A percentile compares a stretch with the other conserved stretches of the same genome.
Conservation (phyloP, 1,140 invertebrate species). For the Paraescarpia echinospica region DNA sequence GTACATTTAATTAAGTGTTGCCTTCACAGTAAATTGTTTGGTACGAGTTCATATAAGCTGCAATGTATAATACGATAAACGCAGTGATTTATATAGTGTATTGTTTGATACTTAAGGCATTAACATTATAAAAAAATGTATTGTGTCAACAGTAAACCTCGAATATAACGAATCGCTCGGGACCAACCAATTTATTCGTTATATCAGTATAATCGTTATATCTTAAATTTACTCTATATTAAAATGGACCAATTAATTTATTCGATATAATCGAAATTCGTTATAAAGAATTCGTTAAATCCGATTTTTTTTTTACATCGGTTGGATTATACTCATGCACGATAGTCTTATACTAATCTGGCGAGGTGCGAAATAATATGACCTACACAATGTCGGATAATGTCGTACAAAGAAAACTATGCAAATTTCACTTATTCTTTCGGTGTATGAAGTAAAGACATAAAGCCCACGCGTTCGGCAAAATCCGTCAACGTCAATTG, state of each 20-base stretch:
- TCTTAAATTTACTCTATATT: no score
- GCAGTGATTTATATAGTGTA: no score
- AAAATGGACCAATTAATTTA: no score
- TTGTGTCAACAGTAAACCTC: no score
- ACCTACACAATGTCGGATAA: no score
- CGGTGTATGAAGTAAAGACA: not conserved
- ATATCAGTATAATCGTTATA: no score
- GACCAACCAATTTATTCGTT: no score
- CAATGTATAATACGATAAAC: not conserved
- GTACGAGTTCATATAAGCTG: not conserved
- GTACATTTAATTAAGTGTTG: not conserved
- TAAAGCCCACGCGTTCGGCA: not conserved
- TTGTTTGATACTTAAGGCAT: not conserved
- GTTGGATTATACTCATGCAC: not conserved
- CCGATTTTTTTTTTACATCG: not conserved
- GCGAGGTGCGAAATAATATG: not conserved
- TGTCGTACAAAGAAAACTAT: not conserved
- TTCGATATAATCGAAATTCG: no score
- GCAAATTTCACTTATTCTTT: not conserved
- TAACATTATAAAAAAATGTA: not conserved
- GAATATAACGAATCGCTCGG: no score
- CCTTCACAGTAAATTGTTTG: not conserved
- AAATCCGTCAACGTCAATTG: not conserved
- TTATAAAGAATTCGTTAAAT: no score
- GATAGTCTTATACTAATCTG: not conserved